Evolutionary conservation across 2,888 invertebrate species (phyloP).

Genomic region (Perithous albicinctus): DNA sequence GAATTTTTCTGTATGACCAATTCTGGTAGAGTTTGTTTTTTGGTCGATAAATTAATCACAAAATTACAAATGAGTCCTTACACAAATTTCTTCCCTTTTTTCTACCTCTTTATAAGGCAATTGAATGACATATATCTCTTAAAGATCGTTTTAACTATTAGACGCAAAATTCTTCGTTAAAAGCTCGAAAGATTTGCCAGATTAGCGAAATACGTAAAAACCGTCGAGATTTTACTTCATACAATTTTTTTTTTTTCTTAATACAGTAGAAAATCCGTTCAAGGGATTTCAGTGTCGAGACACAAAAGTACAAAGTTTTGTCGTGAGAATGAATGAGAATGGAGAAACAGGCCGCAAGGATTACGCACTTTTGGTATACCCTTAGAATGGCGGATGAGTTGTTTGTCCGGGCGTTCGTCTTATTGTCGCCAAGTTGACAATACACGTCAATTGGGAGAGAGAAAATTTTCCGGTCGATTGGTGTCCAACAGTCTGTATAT

Average conservation of each 20-base stretch:
- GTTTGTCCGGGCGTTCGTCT: conserved; percentile 37
- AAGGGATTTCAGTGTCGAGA: neutral
- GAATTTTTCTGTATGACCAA: too few species aligned
- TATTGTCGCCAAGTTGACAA: conserved; percentile 51
- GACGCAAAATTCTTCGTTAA: neutral
- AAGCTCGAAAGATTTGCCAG: conserved; percentile 37
- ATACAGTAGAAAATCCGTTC: conserved; percentile 21
- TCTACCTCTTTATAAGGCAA: too few species aligned
- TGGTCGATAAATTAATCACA: neutral
- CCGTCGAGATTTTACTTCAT: neutral
- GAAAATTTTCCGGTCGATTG: conserved; percentile 59
- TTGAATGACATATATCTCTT: neutral
- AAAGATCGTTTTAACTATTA: neutral
- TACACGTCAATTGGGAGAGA: conserved; percentile 33
- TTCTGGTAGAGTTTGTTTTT: too few species aligned
- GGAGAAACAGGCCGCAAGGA: conserved; percentile 31
- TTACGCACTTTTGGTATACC: conserved; percentile 29
- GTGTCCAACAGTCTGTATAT: neutral
- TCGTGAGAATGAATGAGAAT: conserved; percentile 38
- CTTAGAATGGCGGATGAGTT: conserved; percentile 2
- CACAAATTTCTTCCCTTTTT: too few species aligned
- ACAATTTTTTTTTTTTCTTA: neutral
- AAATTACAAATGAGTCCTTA: too few species aligned
- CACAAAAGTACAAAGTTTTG: conserved; percentile 29
- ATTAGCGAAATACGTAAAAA: conserved; percentile 6